Conservation (phyloP, 2,888 invertebrate genomes). For the Ectemnius continuus region DNA sequence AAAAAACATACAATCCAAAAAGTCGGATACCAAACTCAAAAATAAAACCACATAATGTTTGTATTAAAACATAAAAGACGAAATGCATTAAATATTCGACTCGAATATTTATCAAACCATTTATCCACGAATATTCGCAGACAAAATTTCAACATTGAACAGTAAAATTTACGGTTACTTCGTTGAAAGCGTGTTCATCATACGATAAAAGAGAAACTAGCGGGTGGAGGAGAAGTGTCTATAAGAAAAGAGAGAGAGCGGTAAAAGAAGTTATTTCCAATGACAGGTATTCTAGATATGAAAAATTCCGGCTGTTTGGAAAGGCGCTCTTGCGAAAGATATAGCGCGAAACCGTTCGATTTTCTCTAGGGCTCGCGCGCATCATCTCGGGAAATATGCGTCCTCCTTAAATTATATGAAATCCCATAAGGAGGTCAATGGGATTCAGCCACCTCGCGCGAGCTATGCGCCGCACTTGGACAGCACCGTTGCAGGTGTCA, state of each 20-base stretch:
- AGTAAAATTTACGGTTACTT: too few relatives aligned
- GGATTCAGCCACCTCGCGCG: slow-evolving; percentile 24
- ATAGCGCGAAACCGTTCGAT: slow-evolving; percentile 56
- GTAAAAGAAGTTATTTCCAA: slow-evolving; percentile 24
- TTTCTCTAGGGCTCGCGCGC: slow-evolving; percentile 41
- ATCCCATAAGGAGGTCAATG: slow-evolving; percentile 40
- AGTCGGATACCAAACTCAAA: too few relatives aligned
- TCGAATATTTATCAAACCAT: too few relatives aligned
- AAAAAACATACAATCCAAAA: too few relatives aligned
- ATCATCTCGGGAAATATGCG: slow-evolving; percentile 55
- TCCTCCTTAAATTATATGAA: slow-evolving; percentile 45
- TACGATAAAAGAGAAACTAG: background rate
- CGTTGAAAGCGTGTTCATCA: too few relatives aligned
- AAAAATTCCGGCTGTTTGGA: slow-evolving; percentile 43
- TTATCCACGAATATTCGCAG: too few relatives aligned
- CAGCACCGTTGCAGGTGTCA: background rate
- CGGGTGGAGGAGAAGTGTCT: background rate
- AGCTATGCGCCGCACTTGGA: slow-evolving; percentile 13
- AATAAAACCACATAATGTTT: too few relatives aligned
- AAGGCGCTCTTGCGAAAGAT: slow-evolving; percentile 54
- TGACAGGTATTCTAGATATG: slow-evolving; percentile 22
- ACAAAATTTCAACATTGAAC: too few relatives aligned
- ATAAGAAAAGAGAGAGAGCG: background rate
- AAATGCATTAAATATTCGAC: too few relatives aligned
- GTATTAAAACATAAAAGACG: too few relatives aligned